Evolutionary conservation across 2,797 vertebrate genomes (phyloP).

Genomic region (Neopelma chrysocephalum): DNA sequence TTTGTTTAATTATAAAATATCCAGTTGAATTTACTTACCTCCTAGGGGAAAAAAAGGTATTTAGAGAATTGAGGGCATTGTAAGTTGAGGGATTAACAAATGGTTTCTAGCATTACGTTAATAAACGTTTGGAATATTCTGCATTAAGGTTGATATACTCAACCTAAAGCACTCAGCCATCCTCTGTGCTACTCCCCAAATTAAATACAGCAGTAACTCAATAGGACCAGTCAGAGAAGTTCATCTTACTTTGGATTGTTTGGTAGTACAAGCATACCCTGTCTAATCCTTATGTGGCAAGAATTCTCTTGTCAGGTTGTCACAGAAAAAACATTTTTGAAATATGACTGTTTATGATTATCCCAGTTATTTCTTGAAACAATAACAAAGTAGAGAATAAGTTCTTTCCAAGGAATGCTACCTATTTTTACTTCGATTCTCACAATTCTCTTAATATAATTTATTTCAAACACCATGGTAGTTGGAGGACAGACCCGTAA

Average conservation of each 20-base stretch:
- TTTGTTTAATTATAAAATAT: background rate
- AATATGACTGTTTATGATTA: background rate
- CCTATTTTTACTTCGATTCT: background rate
- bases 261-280: background rate
- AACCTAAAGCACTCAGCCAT: rapidly evolving
- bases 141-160: background rate
- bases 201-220: background rate
- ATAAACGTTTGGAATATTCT: background rate
- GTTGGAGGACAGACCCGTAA: background rate
- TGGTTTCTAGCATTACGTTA: background rate
- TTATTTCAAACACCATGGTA: background rate
- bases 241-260: background rate
- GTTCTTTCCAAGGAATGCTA: background rate
- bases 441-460: background rate
- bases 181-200: background rate
- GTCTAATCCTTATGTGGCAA: background rate
- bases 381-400: background rate
- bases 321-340: background rate
- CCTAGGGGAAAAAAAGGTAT: rapidly evolving
- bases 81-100: background rate
- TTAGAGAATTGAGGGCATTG: background rate
- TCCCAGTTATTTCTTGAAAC: background rate
- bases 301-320: background rate
- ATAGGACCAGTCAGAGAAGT: background rate
- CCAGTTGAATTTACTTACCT: background rate